These are phyloP conservation scores for Meteorus colon DNA, from an alignment of 2,888 invertebrate species.

Conservation along the genomic window DNA sequence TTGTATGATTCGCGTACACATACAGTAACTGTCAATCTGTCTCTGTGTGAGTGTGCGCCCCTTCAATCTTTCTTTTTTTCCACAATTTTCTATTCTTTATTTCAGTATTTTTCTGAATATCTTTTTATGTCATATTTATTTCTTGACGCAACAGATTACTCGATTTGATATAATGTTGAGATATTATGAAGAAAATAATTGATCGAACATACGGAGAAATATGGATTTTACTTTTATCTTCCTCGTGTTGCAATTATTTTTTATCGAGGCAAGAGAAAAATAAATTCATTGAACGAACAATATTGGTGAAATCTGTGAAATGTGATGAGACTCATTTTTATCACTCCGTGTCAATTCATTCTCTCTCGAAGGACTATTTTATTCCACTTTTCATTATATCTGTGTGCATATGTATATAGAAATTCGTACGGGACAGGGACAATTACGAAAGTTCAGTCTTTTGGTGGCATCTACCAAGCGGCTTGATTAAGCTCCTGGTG, in stretches of 20 bases:
- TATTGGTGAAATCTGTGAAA: neutral
- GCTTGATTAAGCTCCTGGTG: conserved; percentile 64
- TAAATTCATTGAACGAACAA: too few species aligned
- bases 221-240: too few species aligned
- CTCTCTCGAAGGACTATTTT: neutral
- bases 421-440: neutral
- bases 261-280: too few species aligned
- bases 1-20: conserved; percentile 60
- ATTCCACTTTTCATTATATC: conserved; percentile 4
- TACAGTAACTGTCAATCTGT: neutral
- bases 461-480: conserved; percentile 53
- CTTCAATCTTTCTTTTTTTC: neutral
- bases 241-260: too few species aligned
- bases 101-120: too few species aligned
- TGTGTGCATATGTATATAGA: neutral
- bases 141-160: too few species aligned
- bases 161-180: too few species aligned
- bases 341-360: neutral
- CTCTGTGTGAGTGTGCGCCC: neutral
- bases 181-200: too few species aligned
- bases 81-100: neutral
- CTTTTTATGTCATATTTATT: too few species aligned
- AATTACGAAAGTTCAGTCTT: conserved; percentile 23
- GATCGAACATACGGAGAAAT: too few species aligned
- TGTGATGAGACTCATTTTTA: neutral